Base-by-base conservation (phyloP, 2,888 invertebrate genomes). In the Eupithecia pulchellata region DNA sequence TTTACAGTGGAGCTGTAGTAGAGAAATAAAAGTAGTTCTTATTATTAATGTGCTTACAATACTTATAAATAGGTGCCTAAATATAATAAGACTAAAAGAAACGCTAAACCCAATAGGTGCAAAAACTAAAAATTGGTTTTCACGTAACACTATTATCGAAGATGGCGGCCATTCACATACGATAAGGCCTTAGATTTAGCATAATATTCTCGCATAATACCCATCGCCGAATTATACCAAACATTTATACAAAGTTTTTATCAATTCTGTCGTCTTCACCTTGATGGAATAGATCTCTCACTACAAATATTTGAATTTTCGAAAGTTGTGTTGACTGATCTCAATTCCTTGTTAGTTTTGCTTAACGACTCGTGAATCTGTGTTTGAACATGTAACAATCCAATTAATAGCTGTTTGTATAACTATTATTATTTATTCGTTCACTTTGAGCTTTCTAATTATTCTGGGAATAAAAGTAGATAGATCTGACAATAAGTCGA, bases 331-430 rank as follows among this genome's bases (percentile, higher is more conserved):
- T 71, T 68, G 65, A 65, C 65, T 61, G 34, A 64, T 71, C 68
- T 69, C 52, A 25, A 63, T 68, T 63, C 36, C 55, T 36, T 62
- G 68, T 71, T 71, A 68, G 68, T 63, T 71, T 57, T 65, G 71
- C 57, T 57, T 65, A 71, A 68, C 71, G 64, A 68, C 55, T 64
- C 67, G 64, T 64, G 58, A 61, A 61, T 47, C 36, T 52, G 52
- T 52, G 34, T 64, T 60, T 64, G 64, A 60, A 58, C 60, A 66
- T 62, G 52, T 65, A 66, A 66, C 62, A 61, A 66, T 70, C 34
- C 60, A 58, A 68, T 68, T 69, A 64, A 60, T 34, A 47, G n/a
- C n/a, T 47, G 34, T 61, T 61, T 61, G 60, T 20, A 61, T 34
- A 61, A 20, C 11, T 5, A 20, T 34, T 32, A 11, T 29, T 17